Evolutionary conservation across 1,140 invertebrate species (phyloP), one percentile per base, ranked within the genome.

Genomic region (Ceratosolen fusciceps): DNA sequence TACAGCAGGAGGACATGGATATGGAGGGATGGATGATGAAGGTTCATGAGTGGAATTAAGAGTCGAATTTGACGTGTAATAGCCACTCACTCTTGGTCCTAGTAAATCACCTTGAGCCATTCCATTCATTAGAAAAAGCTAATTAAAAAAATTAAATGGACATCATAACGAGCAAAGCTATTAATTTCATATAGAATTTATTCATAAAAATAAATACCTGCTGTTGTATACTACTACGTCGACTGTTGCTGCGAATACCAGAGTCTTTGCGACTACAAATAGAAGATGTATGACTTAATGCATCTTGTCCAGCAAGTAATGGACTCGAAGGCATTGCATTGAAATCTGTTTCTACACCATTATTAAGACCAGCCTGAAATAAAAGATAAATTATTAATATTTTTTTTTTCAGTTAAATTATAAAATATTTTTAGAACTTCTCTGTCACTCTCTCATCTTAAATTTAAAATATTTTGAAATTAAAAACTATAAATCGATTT

Each of bases 181-280:
- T 9, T 12, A n/a, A 34, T 34, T n/a, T n/a, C n/a, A n/a, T 58
- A 77, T 80, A 19, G 29, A 26, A 70, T 75, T 73, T 2, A 29
- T 24, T 47, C 24, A 47, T 43, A 14, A 19, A n/a, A 43, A 39
- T n/a, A 62, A 70, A 29, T 87, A 96, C 95, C 92, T 96, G 95
- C 82, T 95, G 94, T 83, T 96, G 95, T 85, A 96, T 96, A 85
- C 95, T 96, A 82, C 95, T 96, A 77, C 95, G 90, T 1, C 95
- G 91, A 82, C 95, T 96, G 62, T 95, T 96, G 85, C 96, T 96
- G 80, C 94, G 92, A 77, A 96, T 96, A 7, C 96, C 96, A 0
- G 95, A 96, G 89, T 97, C 96, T 90, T 97, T 97, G 77, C 96
- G 92, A 82, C 95, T 96, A 83, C 95, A 95, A 56, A 95, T 92